Conservation (phyloP, 2,888 invertebrate genomes). For the Trissolcus japonicus region DNA sequence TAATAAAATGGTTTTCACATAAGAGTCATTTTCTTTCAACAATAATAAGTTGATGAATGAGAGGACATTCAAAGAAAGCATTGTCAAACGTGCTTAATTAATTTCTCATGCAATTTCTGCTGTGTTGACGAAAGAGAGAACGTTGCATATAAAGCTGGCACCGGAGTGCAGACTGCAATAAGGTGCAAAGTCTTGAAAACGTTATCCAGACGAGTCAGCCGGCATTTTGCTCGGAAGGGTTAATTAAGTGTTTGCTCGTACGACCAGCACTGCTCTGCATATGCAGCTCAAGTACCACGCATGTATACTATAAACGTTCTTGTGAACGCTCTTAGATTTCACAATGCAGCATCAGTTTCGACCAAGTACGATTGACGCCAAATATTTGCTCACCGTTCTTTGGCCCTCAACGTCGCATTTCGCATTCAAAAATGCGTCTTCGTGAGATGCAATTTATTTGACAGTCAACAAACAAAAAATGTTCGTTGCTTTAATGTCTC, state of each 20-base stretch:
- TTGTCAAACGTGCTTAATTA: constrained; percentile 9
- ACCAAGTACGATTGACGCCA: constrained; percentile 10
- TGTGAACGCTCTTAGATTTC: constrained; percentile 20
- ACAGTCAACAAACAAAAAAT: no score
- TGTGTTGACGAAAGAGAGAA: constrained; percentile 22
- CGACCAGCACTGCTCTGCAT: constrained; percentile 61
- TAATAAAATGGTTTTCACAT: constrained; percentile 3
- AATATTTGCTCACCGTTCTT: constrained; percentile 32
- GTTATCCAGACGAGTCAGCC: constrained; percentile 52
- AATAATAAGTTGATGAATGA: neutral
- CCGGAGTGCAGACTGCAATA: constrained; percentile 20
- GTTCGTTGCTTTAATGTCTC: no score
- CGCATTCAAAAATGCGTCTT: no score
- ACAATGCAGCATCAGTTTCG: constrained; percentile 10
- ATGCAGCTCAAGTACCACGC: constrained; percentile 56
- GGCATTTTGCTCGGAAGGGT: constrained; percentile 63
- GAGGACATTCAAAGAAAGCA: constrained; percentile 10
- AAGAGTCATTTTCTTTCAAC: constrained; percentile 33
- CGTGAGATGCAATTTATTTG: no score
- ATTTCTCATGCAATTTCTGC: constrained; percentile 14
- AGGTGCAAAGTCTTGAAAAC: constrained; percentile 33
- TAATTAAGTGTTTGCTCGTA: constrained; percentile 69
- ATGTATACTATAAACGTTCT: constrained; percentile 39
- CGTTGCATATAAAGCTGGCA: constrained; percentile 18
- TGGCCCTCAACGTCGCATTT: neutral